These are phyloP conservation scores for Mixornis gularis DNA, from an alignment of 2,113 vertebrate species.

Conservation along the genomic window DNA sequence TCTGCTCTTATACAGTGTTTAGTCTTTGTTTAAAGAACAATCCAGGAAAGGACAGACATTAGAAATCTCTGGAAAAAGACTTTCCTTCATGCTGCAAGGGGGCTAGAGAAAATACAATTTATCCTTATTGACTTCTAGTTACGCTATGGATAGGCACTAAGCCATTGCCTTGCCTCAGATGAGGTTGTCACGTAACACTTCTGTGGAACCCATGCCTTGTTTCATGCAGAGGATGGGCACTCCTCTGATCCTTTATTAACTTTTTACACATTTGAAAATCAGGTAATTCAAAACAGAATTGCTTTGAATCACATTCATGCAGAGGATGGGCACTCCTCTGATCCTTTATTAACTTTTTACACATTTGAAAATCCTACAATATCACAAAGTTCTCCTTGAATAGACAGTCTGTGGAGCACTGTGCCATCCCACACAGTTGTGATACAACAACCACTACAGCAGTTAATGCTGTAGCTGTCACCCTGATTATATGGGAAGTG, in stretches of 20 bases:
- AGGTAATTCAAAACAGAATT: no score
- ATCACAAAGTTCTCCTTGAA: background rate
- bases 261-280: background rate
- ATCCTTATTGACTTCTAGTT: background rate
- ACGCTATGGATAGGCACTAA: background rate
- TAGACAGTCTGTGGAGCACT: background rate
- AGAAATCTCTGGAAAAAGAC: background rate
- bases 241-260: background rate
- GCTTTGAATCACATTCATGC: no score
- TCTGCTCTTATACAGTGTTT: background rate
- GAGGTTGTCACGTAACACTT: fast-evolving
- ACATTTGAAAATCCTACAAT: background rate
- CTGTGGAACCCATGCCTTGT: background rate
- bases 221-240: background rate
- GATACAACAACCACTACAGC: background rate
- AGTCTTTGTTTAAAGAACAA: background rate
- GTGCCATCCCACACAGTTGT: background rate
- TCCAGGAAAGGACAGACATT: background rate
- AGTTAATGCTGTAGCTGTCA: background rate
- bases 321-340: background rate
- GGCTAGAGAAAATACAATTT: background rate
- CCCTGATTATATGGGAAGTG: background rate
- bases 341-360: background rate
- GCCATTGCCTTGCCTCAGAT: background rate
- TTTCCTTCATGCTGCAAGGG: background rate